phyloP scores from a whole-genome alignment of 2,113 vertebrate species.

The Brachypteracias leptosomus region DNA sequence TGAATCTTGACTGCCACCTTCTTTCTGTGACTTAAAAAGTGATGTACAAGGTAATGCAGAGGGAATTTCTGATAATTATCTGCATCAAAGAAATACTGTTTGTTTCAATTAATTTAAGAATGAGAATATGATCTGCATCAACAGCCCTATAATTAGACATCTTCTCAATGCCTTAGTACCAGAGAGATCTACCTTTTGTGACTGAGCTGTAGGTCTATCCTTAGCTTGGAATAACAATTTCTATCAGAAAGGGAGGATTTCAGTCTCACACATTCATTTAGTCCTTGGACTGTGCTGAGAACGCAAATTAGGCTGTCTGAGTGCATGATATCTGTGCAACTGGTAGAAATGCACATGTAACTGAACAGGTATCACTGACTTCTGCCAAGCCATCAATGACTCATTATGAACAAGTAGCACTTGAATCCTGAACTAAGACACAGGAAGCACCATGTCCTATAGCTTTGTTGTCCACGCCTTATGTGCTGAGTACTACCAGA shows the following conservation, averaged over 20 bases:
- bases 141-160: neutral
- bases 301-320: neutral
- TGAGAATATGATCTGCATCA: neutral
- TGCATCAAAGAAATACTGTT: neutral
- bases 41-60: neutral
- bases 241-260: neutral
- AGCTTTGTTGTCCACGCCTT: neutral
- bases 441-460: neutral
- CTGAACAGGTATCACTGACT: neutral
- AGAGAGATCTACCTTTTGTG: neutral
- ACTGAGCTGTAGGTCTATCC: neutral
- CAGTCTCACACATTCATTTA: neutral
- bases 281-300: neutral
- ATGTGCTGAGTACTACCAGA: neutral
- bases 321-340: neutral
- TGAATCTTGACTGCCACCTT: neutral
- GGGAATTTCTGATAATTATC: neutral
- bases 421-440: neutral
- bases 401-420: neutral
- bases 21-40: neutral
- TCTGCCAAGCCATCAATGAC: neutral
- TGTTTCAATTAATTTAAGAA: neutral
- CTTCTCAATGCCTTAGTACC: neutral
- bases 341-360: neutral
- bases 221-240: neutral